These are phyloP conservation scores for Hippasteria phrygiana DNA, from an alignment of 53 echinoderm and acorn worm species.

Conservation along the genomic window DNA sequence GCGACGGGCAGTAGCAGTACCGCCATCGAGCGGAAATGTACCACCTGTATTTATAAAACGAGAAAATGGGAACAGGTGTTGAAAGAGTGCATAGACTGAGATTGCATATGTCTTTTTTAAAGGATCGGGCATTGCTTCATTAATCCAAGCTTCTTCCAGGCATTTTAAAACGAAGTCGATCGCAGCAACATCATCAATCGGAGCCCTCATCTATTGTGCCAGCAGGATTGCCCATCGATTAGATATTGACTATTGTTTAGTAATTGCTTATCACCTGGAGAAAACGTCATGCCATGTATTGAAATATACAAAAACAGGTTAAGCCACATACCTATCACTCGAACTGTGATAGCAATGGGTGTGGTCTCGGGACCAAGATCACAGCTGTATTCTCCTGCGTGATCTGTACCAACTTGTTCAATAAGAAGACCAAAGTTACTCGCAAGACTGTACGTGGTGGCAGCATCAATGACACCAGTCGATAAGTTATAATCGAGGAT, in stretches of 20 bases:
- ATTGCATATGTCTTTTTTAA: no score
- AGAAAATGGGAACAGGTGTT: not conserved
- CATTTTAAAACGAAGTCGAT: no score
- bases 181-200: no score
- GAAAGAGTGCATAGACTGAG: not conserved
- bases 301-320: no score
- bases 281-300: no score
- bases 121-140: no score
- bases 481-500: conserved; percentile 12
- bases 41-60: conserved; percentile 6
- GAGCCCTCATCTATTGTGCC: no score
- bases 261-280: no score
- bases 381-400: conserved; percentile 14
- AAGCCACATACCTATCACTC: not conserved
- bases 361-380: not conserved
- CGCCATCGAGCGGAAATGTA: conserved; percentile 21
- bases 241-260: no score
- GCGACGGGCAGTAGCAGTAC: not conserved
- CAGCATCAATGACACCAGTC: not conserved
- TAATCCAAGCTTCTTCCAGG: no score
- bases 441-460: not conserved
- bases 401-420: not conserved
- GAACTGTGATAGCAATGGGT: not conserved
- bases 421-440: conserved; percentile 13
- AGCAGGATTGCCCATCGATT: no score